Evolutionary conservation across 2,888 invertebrate species (phyloP).

Genomic region (Cheilosia grossa): DNA sequence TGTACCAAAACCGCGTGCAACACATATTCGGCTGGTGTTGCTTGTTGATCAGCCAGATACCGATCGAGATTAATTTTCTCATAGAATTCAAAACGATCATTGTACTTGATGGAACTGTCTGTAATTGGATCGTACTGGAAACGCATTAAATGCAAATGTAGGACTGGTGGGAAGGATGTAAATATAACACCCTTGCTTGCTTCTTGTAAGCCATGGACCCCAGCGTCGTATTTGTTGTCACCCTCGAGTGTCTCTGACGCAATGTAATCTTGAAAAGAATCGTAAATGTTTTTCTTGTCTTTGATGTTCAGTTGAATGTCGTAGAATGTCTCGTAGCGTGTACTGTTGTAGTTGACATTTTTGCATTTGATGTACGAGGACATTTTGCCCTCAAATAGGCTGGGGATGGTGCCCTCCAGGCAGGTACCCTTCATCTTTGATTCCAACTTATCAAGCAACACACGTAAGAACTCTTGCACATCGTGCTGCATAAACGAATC

Average conservation of each 20-base stretch:
- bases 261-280: constrained; percentile 98
- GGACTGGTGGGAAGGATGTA: constrained; percentile 97
- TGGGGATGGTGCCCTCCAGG: constrained; percentile 98
- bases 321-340: constrained; percentile 97
- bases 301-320: constrained; percentile 99
- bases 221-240: constrained; percentile 99
- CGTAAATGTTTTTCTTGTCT: constrained; percentile 97
- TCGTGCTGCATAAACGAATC: constrained; percentile 99
- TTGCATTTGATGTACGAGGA: constrained; percentile 99
- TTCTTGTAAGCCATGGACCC: constrained; percentile 93
- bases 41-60: constrained; percentile 86
- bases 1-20: constrained; percentile 99
- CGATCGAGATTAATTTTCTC: constrained; percentile 95
- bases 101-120: constrained; percentile 99
- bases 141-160: constrained; percentile 98
- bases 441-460: constrained; percentile 97
- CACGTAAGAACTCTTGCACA: constrained; percentile 94
- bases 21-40: constrained; percentile 91
- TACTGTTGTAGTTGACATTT: constrained; percentile 97
- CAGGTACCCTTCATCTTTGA: constrained; percentile 99
- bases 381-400: constrained; percentile 99
- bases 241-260: constrained; percentile 97
- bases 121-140: constrained; percentile 99
- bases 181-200: constrained; percentile 99
- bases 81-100: constrained; percentile 97